phyloP scores from a whole-genome alignment of 2,113 vertebrate genomes.

The Dissostichus mawsoni region DNA sequence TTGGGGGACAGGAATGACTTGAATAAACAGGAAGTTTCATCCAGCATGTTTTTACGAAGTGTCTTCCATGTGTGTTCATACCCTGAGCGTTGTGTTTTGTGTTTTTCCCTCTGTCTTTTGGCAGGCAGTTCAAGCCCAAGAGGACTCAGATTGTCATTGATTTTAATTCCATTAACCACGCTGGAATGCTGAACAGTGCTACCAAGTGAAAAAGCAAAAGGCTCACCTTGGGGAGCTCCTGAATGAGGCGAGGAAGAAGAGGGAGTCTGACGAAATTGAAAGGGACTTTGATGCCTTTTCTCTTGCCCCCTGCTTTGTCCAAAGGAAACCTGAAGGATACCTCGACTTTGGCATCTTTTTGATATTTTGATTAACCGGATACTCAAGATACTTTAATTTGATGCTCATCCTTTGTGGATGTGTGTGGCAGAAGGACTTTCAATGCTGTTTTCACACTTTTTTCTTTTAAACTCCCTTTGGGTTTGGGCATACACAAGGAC shows the following conservation, averaged over 20 bases:
- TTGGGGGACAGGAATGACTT: not conserved
- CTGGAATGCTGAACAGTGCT: conserved; percentile 27
- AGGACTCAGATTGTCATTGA: conserved; percentile 73
- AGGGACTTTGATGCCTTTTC: conserved; percentile 53
- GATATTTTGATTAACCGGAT: conserved; percentile 52
- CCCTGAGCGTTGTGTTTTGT: not conserved
- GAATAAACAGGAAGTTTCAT: conserved; percentile 9
- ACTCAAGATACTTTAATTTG: conserved; percentile 47
- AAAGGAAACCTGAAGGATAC: conserved; percentile 55
- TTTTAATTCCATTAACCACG: conserved; percentile 76
- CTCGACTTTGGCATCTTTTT: conserved; percentile 44
- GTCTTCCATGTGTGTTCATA: not conserved
- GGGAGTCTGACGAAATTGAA: conserved; percentile 33
- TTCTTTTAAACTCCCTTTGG: conserved; percentile 23
- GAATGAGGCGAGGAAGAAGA: conserved; percentile 16
- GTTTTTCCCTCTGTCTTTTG: conserved; percentile 20
- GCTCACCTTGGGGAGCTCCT: conserved; percentile 40
- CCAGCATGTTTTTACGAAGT: not conserved
- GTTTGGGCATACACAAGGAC: not conserved
- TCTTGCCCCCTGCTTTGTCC: conserved; percentile 51
- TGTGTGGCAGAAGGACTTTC: conserved; percentile 6
- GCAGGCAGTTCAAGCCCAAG: conserved; percentile 73
- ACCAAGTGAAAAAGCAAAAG: conserved; percentile 70
- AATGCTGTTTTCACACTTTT: not conserved
- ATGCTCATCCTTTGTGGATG: conserved; percentile 16